Evolutionary conservation across 2,797 vertebrate species (phyloP).

Genomic region (Bovichtus diacanthus): DNA sequence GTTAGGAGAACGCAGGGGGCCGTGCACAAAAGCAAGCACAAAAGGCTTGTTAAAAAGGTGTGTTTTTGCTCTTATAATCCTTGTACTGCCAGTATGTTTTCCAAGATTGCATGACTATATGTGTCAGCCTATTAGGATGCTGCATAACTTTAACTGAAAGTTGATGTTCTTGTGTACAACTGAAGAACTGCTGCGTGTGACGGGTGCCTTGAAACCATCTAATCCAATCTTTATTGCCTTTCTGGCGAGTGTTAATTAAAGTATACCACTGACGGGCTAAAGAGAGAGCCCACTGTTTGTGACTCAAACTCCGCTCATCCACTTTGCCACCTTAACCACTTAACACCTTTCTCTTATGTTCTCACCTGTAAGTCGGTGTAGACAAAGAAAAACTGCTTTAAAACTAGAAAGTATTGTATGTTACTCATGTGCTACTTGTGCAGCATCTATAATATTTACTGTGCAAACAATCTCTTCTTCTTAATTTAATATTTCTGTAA

Average conservation of each 20-base stretch:
- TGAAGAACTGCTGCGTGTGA: slow-evolving; percentile 21
- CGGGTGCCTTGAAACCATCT: slow-evolving; percentile 23
- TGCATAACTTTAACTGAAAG: background rate
- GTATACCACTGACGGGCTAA: slow-evolving; percentile 49
- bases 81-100: background rate
- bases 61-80: background rate
- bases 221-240: slow-evolving; percentile 63
- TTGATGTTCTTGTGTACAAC: background rate
- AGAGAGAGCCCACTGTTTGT: slow-evolving; percentile 64
- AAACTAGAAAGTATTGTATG: background rate
- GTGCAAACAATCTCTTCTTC: background rate
- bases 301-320: slow-evolving; percentile 66
- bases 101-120: background rate
- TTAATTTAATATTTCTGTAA: background rate
- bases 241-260: slow-evolving; percentile 62
- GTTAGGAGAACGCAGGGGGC: slow-evolving; percentile 1
- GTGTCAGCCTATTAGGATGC: background rate
- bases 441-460: background rate
- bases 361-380: slow-evolving; percentile 30
- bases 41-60: background rate
- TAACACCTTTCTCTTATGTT: slow-evolving; percentile 53
- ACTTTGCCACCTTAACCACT: slow-evolving; percentile 52
- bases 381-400: slow-evolving; percentile 1
- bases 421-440: background rate
- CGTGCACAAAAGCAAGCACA: background rate